Evolutionary conservation across 2,888 invertebrate genomes (phyloP), one percentile per base, ranked within the genome.

Genomic region (Hydriomena furcata): DNA sequence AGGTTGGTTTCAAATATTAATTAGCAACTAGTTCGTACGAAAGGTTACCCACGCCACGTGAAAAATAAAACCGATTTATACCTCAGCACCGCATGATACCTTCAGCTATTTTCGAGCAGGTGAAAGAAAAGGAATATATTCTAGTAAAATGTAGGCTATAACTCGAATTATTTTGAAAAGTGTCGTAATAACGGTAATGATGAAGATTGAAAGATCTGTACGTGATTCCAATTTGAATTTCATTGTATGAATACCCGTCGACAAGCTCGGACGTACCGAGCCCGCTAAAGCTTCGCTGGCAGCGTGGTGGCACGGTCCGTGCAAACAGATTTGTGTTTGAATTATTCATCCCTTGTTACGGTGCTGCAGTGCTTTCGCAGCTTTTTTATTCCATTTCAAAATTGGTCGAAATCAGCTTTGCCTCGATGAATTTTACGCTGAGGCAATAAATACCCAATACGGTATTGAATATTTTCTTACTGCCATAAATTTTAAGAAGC

Each of bases 341-440:
- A 80, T 79, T 72, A 80, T 80, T 80, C 76, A 78, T 75, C 55
- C 55, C 68, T 66, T 68, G 66, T 74, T 73, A 60, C 66, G 61
- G 68, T 61, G 51, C 54, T 58, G 52, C 56, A 65, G 44, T 59
- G 59, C 66, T 68, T 58, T 64, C 64, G 53, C 57, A 64, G 53
- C 37, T 53, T 55, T 50, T 47, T 55, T 52, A 47, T 55, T 51
- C 28, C 50, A 58, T 63, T 63, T 60, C 53, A 56, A 55, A 57
- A 58, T 53, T 34, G 42, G 31, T 32, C 28, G 37, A 13, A 55
- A 57, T 54, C 25, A 23, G 37, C 21, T 55, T 24, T 35, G 25
- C 42, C 5, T 28, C 34, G 12, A 46, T 43, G 36, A 43, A 41
- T 42, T 51, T 43, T 34, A 41, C 43, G 30, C 43, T 34, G 46